Base-by-base conservation (phyloP, 2,888 invertebrate genomes). In the Chloroclystis v-ata region DNA sequence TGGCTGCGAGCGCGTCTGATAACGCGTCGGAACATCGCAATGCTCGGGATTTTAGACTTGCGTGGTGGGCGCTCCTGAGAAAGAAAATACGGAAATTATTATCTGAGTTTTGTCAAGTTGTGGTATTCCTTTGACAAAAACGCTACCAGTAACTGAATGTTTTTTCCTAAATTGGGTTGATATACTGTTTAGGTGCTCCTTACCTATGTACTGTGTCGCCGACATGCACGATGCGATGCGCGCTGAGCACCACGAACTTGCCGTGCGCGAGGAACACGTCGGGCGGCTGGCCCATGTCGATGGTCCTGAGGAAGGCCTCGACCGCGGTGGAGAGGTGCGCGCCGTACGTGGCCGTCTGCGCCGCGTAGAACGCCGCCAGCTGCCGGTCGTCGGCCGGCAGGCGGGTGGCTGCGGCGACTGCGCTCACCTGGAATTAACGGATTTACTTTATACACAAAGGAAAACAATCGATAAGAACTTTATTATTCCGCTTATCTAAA, bases 201-300 rank as follows among this genome's bases (percentile, higher is more conserved):
- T 52, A 85, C 85, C 84, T 81, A 75, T 97, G 94, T 20, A 98
- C 94, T 38, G 95, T 96, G 83, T 98, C 98, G 40, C 97, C 97
- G 52, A 97, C 97, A 72, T 96, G 95, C 12, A 98, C 96, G 68
- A 98, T 89, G 75, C 97, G 93, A 72, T 98, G 97, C 16, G 97
- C 97, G 73, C 95, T 95, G 38, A 98, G 89, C 26, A 98, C 95
- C 7, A 98, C 97, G 78, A 97, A 97, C 78, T 98, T 98, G 42
- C 96, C 95, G 74, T 97, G 95, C 9, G 96, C 96, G 41, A 98
- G 92, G 78, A 97, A 97, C 54, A 93, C 94, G 79, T 96, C 95
- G 0, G 98, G 98, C 28, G 97, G 97, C 73, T 97, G 96, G 68
- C 97, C 97, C 78, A 94, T 94, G 68, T 97, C 96, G 29, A 98